Conservation (phyloP, 30 jellyfish, hydroid and myxozoan species). For the Hydra vulgaris region DNA sequence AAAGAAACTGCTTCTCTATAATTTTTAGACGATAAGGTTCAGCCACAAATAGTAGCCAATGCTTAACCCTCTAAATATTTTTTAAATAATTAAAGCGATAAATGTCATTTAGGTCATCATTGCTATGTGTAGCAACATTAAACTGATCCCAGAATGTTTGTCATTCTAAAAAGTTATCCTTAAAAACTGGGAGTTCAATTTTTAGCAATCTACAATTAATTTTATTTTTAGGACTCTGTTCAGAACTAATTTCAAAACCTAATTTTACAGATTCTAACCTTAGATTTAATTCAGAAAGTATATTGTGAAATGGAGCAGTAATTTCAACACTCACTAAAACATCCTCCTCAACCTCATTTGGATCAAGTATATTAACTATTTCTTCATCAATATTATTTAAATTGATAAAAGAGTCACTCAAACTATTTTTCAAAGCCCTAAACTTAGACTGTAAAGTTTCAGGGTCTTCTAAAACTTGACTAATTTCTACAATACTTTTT, state of each 20-base stretch:
- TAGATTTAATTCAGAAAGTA: no score
- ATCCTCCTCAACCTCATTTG: no score
- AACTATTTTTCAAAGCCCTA: background rate
- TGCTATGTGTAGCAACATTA: background rate
- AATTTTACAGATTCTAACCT: background rate
- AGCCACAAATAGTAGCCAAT: slow-evolving; percentile 8
- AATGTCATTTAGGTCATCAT: slow-evolving; percentile 11
- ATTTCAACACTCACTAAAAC: no score
- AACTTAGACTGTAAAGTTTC: background rate
- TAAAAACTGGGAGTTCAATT: slow-evolving; percentile 2
- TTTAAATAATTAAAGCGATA: background rate
- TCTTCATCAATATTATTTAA: background rate
- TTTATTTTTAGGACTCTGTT: background rate
- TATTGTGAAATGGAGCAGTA: no score
- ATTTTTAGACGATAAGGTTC: slow-evolving; percentile 3
- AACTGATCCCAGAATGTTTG: no score
- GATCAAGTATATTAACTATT: background rate
- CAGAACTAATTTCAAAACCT: no score
- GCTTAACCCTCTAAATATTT: background rate
- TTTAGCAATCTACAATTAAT: slow-evolving; percentile 8
- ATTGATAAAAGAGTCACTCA: background rate
- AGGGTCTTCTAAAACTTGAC: no score
- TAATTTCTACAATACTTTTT: no score
- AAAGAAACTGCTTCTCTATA: no score
- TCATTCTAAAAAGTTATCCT: no score